Evolutionary conservation across 35 echinoderm and acorn worm genomes (phyloP).

Genomic region (Chiridota heheva): DNA sequence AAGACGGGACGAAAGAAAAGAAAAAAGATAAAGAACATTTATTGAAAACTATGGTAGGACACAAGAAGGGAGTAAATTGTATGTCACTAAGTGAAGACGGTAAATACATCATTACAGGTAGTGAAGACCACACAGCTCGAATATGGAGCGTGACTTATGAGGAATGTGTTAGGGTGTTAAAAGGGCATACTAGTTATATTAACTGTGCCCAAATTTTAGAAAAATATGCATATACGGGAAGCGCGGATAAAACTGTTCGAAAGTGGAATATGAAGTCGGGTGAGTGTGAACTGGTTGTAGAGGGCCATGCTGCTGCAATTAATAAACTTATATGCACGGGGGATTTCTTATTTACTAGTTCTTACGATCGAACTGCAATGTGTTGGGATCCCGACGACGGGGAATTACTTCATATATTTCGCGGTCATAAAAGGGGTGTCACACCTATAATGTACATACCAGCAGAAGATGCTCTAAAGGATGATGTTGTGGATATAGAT

Average conservation of each 20-base stretch:
- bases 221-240: constrained; percentile 79
- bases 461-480: constrained; percentile 92
- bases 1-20: constrained; percentile 68
- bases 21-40: constrained; percentile 73
- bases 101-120: constrained; percentile 74
- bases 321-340: constrained; percentile 96
- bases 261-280: constrained; percentile 85
- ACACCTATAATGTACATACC: constrained; percentile 99
- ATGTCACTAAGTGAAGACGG: constrained; percentile 85
- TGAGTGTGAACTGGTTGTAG: constrained; percentile 60
- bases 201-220: constrained; percentile 86
- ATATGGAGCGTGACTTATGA: constrained; percentile 61
- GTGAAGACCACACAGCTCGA: constrained; percentile 77
- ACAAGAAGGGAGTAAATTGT: constrained; percentile 91
- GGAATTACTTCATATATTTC: constrained; percentile 94
- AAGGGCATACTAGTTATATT: constrained; percentile 83
- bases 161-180: constrained; percentile 28
- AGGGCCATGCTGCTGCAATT: constrained; percentile 78
- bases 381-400: constrained; percentile 99
- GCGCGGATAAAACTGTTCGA: constrained; percentile 71
- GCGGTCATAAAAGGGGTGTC: constrained; percentile 82
- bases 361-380: constrained; percentile 98
- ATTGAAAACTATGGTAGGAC: constrained; percentile 52
- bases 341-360: constrained; percentile 94
- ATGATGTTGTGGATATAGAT: constrained; percentile 94